Evolutionary conservation across 2,888 invertebrate species (phyloP).

Genomic region (Parelbella ahira): DNA sequence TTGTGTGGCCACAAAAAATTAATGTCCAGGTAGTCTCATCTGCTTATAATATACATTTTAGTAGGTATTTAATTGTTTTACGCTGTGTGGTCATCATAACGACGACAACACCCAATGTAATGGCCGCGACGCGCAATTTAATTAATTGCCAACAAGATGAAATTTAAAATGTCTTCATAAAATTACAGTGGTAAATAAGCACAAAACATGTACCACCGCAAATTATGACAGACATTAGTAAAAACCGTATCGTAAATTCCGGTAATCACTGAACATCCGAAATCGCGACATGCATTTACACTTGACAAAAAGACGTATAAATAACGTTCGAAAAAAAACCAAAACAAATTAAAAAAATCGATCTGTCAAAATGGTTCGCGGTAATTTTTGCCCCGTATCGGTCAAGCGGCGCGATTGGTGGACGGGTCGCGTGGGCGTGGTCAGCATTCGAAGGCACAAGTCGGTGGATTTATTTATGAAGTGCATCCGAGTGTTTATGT

Average conservation of each 20-base stretch:
- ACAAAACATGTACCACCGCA: constrained; percentile 21
- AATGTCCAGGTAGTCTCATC: too few species aligned
- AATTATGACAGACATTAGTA: constrained; percentile 47
- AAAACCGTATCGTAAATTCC: constrained; percentile 68
- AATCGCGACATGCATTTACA: constrained; percentile 60
- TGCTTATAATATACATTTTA: too few species aligned
- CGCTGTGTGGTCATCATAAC: too few species aligned
- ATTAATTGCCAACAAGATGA: constrained; percentile 28
- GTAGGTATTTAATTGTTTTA: too few species aligned
- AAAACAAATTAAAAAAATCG: constrained; percentile 60
- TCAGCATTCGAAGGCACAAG: constrained; percentile 55
- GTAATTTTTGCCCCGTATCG: constrained; percentile 65
- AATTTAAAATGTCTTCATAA: constrained; percentile 32
- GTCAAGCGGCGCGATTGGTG: constrained; percentile 53
- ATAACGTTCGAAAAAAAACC: constrained; percentile 46
- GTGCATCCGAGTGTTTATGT: constrained; percentile 56
- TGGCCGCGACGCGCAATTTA: constrained; percentile 13
- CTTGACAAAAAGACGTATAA: constrained; percentile 47
- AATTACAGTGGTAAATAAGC: constrained; percentile 27
- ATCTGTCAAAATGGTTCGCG: constrained; percentile 76
- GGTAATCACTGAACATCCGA: constrained; percentile 56
- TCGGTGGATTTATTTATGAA: constrained; percentile 70
- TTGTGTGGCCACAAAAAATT: too few species aligned
- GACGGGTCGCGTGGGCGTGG: constrained; percentile 55
- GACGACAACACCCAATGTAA: too few species aligned